Percentiles rank a stretch among this genome's conserved stretches.
These are phyloP conservation scores for Meleagris gallopavo DNA, from an alignment of 2,113 vertebrate genomes.

Conservation along the genomic window DNA sequence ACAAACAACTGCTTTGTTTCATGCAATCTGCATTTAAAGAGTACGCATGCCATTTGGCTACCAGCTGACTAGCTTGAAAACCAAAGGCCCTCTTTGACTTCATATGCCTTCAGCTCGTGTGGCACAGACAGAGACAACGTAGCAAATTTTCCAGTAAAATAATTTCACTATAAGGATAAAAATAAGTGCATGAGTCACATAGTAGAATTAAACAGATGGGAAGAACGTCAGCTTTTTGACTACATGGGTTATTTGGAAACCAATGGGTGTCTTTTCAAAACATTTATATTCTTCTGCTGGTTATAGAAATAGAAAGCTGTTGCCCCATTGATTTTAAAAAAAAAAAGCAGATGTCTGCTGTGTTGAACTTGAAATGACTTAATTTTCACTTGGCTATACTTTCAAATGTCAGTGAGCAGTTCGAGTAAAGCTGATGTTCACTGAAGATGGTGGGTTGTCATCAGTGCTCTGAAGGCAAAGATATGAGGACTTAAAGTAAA, in stretches of 20 bases:
- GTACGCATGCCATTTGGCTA: slow-evolving; percentile 55
- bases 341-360: slow-evolving; percentile 9
- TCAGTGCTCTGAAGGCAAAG: not conserved
- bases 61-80: slow-evolving; percentile 56
- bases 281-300: not conserved
- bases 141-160: slow-evolving; percentile 45
- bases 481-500: not conserved
- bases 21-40: slow-evolving; percentile 26
- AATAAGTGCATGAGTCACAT: slow-evolving; percentile 19
- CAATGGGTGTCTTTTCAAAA: slow-evolving; percentile 63
- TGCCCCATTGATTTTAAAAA: not conserved
- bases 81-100: slow-evolving; percentile 23
- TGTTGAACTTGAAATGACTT: not conserved
- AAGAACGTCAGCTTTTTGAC: not conserved
- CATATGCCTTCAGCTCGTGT: slow-evolving; percentile 34
- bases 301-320: not conserved
- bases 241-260: slow-evolving; percentile 19
- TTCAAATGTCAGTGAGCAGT: not conserved
- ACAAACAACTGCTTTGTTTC: slow-evolving; percentile 48
- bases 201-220: slow-evolving; percentile 56
- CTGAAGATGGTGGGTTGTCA: not conserved
- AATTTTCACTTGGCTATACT: not conserved
- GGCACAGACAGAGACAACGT: slow-evolving; percentile 48
- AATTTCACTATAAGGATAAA: slow-evolving; percentile 47
- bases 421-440: fast-evolving